A percentile compares a stretch with the other conserved stretches of the same genome.
phyloP scores from a whole-genome alignment of 2,113 vertebrate species.

The Sapajus apella region DNA sequence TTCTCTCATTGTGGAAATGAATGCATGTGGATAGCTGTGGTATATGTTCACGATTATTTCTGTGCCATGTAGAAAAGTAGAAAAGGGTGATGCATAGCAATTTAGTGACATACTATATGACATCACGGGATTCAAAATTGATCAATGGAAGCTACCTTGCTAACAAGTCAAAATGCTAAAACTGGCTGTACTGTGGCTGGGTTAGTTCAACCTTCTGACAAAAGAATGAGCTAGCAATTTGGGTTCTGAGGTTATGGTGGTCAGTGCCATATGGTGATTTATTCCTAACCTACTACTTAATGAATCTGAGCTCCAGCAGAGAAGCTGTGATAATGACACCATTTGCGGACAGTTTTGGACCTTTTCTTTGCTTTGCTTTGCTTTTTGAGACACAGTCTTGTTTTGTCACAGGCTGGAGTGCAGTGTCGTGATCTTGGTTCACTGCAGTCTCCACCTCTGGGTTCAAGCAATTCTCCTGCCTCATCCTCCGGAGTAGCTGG shows the following conservation, averaged over 20 bases:
- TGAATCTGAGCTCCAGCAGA: background rate
- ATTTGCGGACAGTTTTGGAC: background rate
- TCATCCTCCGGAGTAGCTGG: too few relatives aligned
- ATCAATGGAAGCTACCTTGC: background rate
- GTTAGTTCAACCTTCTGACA: background rate
- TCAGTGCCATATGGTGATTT: background rate
- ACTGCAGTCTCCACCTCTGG: too few relatives aligned
- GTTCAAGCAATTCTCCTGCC: too few relatives aligned
- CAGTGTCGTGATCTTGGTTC: too few relatives aligned
- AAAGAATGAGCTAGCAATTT: background rate
- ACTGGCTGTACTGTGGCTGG: background rate
- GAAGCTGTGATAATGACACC: background rate
- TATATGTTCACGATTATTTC: background rate
- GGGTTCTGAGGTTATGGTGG: background rate
- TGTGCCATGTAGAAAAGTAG: background rate
- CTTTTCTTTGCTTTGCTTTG: background rate
- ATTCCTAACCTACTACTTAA: background rate
- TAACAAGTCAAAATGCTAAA: background rate
- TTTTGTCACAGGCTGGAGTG: too few relatives aligned
- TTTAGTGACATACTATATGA: background rate
- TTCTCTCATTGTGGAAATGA: background rate
- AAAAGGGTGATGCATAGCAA: background rate
- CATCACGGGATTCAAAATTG: background rate
- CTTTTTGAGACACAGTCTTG: too few relatives aligned
- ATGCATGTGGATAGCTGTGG: background rate